Percentiles rank a stretch among this genome's conserved stretches.
Evolutionary conservation across 2,797 vertebrate genomes (phyloP).

Genomic region (Peromyscus aztecus): DNA sequence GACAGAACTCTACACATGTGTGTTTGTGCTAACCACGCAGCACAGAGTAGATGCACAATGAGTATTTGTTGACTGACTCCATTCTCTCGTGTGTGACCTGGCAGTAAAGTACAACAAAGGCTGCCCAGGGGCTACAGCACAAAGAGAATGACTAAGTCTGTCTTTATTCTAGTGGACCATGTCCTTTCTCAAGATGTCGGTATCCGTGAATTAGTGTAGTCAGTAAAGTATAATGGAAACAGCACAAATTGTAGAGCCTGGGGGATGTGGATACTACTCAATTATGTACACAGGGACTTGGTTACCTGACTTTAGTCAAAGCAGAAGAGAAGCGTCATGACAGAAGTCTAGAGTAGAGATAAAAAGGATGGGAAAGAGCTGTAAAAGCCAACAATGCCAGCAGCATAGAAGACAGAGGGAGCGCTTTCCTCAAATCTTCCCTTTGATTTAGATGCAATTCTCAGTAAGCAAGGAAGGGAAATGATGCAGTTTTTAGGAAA

Average conservation of each 20-base stretch:
- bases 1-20: background rate
- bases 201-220: background rate
- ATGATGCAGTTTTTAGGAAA: background rate
- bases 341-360: background rate
- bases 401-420: background rate
- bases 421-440: background rate
- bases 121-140: background rate
- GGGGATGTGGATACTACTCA: background rate
- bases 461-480: background rate
- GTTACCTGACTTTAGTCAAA: background rate
- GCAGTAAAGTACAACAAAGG: background rate
- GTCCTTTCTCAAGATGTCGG: constrained; percentile 12
- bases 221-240: background rate
- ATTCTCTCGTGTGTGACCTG: background rate
- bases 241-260: background rate
- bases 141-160: background rate
- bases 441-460: background rate
- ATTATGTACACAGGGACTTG: background rate
- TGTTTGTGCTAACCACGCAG: background rate
- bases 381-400: background rate
- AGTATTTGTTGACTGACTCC: background rate
- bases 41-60: background rate
- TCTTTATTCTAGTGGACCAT: background rate
- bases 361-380: background rate
- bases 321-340: constrained; percentile 13